phyloP scores from a whole-genome alignment of 2,888 invertebrate species.

The Brachyptera putata region DNA sequence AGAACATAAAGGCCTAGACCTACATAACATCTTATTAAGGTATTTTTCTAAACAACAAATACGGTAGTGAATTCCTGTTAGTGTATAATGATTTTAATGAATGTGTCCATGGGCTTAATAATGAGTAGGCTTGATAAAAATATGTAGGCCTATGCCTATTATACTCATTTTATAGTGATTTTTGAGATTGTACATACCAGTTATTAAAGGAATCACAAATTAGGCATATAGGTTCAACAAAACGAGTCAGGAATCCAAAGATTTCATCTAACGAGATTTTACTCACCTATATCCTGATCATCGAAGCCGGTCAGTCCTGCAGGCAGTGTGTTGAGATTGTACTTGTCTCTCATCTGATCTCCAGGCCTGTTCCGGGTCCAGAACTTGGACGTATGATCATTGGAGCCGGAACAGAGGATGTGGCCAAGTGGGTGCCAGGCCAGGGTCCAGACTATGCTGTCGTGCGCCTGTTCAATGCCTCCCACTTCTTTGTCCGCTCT shows the following conservation, averaged over 20 bases:
- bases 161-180: too few species aligned
- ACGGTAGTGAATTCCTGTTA: too few species aligned
- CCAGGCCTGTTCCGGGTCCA: slow-evolving; percentile 99
- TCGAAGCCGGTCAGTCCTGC: slow-evolving; percentile 71
- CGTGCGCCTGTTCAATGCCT: slow-evolving; percentile 96
- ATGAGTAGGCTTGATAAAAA: too few species aligned
- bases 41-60: not conserved
- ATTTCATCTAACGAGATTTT: too few species aligned
- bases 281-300: slow-evolving; percentile 62
- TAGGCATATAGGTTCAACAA: too few species aligned
- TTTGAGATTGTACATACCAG: too few species aligned
- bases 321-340: slow-evolving; percentile 88
- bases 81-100: too few species aligned
- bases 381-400: slow-evolving; percentile 98
- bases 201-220: too few species aligned
- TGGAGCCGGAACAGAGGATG: slow-evolving; percentile 98
- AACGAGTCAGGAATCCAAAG: too few species aligned
- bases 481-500: slow-evolving; percentile 97
- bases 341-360: slow-evolving; percentile 96
- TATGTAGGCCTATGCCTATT: too few species aligned
- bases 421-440: slow-evolving; percentile 98
- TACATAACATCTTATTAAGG: not conserved
- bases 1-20: not conserved
- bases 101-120: too few species aligned
- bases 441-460: slow-evolving; percentile 98